Conservation (phyloP, 1,140 invertebrate species). For the Euglossa dilemma region DNA sequence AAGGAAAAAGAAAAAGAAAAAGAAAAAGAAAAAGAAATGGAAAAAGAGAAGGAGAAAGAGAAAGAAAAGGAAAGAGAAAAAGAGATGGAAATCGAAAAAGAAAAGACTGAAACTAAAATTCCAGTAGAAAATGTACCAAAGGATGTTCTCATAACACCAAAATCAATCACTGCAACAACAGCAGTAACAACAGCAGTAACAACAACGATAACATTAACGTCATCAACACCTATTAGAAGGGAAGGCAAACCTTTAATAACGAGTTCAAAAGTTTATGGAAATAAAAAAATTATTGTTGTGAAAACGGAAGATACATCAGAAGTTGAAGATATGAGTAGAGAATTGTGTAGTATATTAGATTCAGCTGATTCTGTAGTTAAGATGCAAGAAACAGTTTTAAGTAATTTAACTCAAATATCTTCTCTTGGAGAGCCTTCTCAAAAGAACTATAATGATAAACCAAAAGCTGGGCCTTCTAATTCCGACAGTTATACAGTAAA, state of each 20-base stretch:
- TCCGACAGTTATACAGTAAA: constrained; percentile 15
- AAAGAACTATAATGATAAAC: constrained; percentile 54
- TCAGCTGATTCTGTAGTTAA: constrained; percentile 77
- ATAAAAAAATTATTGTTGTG: constrained; percentile 74
- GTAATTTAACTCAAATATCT: constrained; percentile 76
- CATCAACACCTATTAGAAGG: neutral
- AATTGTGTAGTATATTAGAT: constrained; percentile 78
- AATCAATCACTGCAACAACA: neutral
- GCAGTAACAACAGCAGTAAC: neutral
- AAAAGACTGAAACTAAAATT: neutral
- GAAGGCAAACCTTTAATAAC: constrained; percentile 56
- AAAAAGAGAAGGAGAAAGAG: constrained; percentile 32
- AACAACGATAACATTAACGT: neutral
- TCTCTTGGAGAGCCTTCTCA: constrained; percentile 52
- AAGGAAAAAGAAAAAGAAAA: constrained; percentile 18
- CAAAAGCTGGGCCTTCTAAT: constrained; percentile 27
- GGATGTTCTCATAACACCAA: neutral
- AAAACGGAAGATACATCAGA: constrained; percentile 75
- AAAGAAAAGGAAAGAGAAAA: constrained; percentile 11
- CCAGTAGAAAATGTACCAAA: constrained; percentile 52
- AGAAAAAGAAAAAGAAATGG: constrained; percentile 11
- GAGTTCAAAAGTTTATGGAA: constrained; percentile 75
- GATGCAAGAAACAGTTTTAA: constrained; percentile 79
- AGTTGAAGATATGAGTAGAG: constrained; percentile 79
- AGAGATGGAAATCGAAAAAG: neutral